Conservation (phyloP, 2,113 vertebrate genomes). For the Neolamprologus brichardi region DNA sequence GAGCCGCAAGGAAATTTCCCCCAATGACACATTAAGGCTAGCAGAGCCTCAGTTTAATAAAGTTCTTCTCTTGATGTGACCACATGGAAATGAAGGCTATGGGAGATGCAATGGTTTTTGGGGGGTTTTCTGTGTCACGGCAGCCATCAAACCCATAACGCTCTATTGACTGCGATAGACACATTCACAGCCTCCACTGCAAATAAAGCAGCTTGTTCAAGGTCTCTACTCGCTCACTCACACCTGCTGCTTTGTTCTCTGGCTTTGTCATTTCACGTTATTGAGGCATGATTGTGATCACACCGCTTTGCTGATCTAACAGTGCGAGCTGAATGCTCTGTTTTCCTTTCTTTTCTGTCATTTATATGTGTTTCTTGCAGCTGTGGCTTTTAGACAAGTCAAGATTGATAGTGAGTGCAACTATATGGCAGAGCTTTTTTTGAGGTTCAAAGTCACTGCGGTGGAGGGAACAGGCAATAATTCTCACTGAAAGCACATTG, state of each 20-base stretch:
- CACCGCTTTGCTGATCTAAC: background rate
- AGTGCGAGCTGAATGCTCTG: background rate
- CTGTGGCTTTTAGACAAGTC: background rate
- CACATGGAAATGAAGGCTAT: background rate
- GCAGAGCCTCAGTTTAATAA: background rate
- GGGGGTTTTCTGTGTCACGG: accelerated
- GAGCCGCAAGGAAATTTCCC: background rate
- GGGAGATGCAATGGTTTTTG: background rate
- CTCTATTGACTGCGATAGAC: background rate
- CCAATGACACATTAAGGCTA: background rate
- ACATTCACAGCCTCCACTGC: background rate
- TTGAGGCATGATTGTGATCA: background rate
- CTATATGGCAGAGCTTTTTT: background rate
- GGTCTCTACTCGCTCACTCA: background rate
- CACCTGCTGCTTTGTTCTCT: constrained; percentile 20
- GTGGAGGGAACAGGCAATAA: background rate
- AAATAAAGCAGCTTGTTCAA: background rate
- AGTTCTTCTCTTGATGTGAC: background rate
- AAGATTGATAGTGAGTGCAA: background rate
- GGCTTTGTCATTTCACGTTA: background rate
- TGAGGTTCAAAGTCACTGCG: background rate
- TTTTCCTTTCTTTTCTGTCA: background rate
- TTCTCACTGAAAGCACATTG: background rate
- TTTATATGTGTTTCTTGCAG: background rate
- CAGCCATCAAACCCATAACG: background rate